A percentile compares a stretch with the other conserved stretches of the same genome.
Evolutionary conservation across 2,888 invertebrate genomes (phyloP).

Genomic region (Perizoma affinitatum): DNA sequence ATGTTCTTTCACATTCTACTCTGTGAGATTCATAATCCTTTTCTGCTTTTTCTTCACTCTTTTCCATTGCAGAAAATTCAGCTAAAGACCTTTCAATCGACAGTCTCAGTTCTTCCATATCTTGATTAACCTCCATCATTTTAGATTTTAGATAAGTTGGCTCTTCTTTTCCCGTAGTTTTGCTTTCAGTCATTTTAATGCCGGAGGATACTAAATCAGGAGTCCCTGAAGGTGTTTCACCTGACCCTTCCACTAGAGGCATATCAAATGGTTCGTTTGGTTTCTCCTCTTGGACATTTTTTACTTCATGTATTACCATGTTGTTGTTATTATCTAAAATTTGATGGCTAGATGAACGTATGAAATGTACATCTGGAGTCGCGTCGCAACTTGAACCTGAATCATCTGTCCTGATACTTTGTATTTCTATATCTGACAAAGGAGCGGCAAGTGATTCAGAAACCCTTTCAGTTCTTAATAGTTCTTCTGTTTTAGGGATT

Average conservation of each 20-base stretch:
- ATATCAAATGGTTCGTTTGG: constrained; percentile 28
- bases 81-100: constrained; percentile 76
- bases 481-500: constrained; percentile 11
- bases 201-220: constrained; percentile 43
- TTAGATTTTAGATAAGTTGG: constrained; percentile 73
- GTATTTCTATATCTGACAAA: constrained; percentile 46
- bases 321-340: constrained; percentile 63
- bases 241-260: constrained; percentile 56
- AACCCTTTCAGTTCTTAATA: constrained; percentile 19
- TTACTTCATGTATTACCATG: constrained; percentile 65
- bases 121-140: constrained; percentile 75
- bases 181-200: constrained; percentile 43
- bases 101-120: constrained; percentile 71
- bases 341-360: constrained; percentile 66
- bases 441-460: constrained; percentile 24
- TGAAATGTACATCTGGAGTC: constrained; percentile 65
- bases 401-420: constrained; percentile 50
- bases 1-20: constrained; percentile 24
- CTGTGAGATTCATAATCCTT: constrained; percentile 43
- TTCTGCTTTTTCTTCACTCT: constrained; percentile 55
- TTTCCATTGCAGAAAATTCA: constrained; percentile 67
- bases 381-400: constrained; percentile 49
- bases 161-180: constrained; percentile 45
- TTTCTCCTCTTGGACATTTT: constrained; percentile 43
- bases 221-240: constrained; percentile 50